Percentiles rank a stretch among this genome's conserved stretches.
Conservation (phyloP, 92 coral and sea anemone genomes). For the Desmophyllum pertusum region DNA sequence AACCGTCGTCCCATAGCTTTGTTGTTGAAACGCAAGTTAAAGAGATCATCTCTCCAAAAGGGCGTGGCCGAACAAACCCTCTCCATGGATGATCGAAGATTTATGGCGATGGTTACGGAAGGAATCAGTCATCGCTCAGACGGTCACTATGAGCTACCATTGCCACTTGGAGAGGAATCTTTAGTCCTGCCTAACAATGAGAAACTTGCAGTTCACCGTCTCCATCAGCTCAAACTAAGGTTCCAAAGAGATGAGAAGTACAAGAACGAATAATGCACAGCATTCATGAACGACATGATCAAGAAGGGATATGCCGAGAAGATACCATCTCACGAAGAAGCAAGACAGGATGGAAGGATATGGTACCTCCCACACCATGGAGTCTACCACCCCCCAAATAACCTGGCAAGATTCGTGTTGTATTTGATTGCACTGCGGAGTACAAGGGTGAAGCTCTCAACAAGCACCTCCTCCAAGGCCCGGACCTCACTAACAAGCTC, state of each 20-base stretch:
- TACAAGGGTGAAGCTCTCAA: background rate
- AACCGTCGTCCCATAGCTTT: conserved; percentile 45
- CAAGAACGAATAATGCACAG: background rate
- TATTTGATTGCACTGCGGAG: background rate
- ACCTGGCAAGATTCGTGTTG: background rate
- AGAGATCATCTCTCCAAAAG: conserved; percentile 34
- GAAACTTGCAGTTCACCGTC: background rate
- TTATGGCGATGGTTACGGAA: background rate
- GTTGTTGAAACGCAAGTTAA: conserved; percentile 51
- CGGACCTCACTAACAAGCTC: background rate
- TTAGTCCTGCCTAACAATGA: background rate
- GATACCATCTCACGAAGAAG: background rate
- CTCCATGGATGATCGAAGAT: background rate
- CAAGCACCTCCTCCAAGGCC: background rate
- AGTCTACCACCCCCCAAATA: background rate
- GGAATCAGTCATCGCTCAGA: background rate
- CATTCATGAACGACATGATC: background rate
- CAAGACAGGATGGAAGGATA: background rate
- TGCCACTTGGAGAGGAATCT: background rate
- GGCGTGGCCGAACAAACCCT: background rate
- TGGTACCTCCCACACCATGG: conserved; percentile 4
- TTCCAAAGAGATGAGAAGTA: background rate
- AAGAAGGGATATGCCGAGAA: background rate
- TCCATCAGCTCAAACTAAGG: background rate
- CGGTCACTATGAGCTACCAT: background rate